Conservation (phyloP, 2,113 vertebrate species). For the Brevimyrus niger region DNA sequence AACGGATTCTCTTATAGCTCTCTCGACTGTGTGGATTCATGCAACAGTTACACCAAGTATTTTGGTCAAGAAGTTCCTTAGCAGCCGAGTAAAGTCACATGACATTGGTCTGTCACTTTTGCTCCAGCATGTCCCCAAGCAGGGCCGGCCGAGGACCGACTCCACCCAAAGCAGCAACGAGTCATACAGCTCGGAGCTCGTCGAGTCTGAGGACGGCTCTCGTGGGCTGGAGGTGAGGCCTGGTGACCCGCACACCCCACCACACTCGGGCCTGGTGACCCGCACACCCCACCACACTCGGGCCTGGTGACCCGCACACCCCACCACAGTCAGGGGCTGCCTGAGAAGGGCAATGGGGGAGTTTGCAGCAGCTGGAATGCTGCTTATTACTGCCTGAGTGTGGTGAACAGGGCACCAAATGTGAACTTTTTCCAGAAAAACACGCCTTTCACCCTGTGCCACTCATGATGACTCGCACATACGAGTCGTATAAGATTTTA, state of each 20-base stretch:
- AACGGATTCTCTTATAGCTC: neutral
- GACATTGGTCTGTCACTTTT: neutral
- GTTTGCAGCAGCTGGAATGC: neutral
- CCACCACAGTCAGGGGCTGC: neutral
- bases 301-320: neutral
- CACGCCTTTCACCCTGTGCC: neutral
- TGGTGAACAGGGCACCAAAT: neutral
- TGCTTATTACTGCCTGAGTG: neutral
- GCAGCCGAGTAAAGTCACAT: neutral
- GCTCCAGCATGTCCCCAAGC: conserved; percentile 75
- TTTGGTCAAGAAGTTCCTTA: neutral
- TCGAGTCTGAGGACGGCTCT: conserved; percentile 79
- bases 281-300: neutral
- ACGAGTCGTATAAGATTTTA: neutral
- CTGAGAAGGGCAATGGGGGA: neutral
- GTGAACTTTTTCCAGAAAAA: neutral
- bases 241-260: neutral
- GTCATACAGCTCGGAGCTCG: conserved; percentile 88
- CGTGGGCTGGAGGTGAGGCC: conserved; percentile 72
- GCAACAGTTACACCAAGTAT: neutral
- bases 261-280: neutral
- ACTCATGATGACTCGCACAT: neutral
- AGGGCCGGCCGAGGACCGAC: conserved; percentile 87
- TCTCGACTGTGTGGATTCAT: neutral
- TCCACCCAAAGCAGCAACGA: conserved; percentile 98